Evolutionary conservation across 1,140 invertebrate species (phyloP), one percentile per base, ranked within the genome.

Genomic region (Druon quercuslanigerum): DNA sequence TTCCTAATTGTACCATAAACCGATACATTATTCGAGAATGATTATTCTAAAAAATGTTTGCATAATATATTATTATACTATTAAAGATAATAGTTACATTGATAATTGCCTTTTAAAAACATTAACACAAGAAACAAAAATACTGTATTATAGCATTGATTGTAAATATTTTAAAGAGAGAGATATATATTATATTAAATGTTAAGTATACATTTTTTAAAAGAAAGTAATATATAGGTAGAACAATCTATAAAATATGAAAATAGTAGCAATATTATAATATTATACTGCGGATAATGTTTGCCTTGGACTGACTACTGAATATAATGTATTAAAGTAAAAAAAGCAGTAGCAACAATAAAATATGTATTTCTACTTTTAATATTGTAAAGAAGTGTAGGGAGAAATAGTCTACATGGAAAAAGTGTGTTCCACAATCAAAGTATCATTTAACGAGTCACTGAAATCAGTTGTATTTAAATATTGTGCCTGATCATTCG

Each of bases 191-290:
- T 84, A 88, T 88, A 87, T 90, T 90, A 90, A 88, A 90, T 90
- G 88, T 90, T 90, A 91, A 91, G 87, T 87, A 90, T 90, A 91
- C 86, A 90, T 91, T 91, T 91, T 91, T 91, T 91, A 90, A 91
- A 90, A 88, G 89, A 91, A 91, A 91, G 89, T 91, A 91, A 91
- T 91, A 91, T 91, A 90, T 91, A 91, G 87, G 85, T 90, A 90
- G 87, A 88, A 87, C 76, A 81, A 87, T 88, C 78, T 86, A 88
- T 86, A 86, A 82, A 83, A 86, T 85, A 87, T 80, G 82, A 86
- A 85, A 84, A 89, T 88, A 86, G 84, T 90, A 89, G 83, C 84
- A 89, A 89, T 89, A 88, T 90, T 89, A 86, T 89, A 90, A 86
- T 89, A 90, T 89, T 86, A 87, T 83, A 88, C 84, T 84, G 84